A percentile compares a stretch with the other conserved stretches of the same genome.
phyloP scores from a whole-genome alignment of 2,888 invertebrate species.

The Drosophila birchii region DNA sequence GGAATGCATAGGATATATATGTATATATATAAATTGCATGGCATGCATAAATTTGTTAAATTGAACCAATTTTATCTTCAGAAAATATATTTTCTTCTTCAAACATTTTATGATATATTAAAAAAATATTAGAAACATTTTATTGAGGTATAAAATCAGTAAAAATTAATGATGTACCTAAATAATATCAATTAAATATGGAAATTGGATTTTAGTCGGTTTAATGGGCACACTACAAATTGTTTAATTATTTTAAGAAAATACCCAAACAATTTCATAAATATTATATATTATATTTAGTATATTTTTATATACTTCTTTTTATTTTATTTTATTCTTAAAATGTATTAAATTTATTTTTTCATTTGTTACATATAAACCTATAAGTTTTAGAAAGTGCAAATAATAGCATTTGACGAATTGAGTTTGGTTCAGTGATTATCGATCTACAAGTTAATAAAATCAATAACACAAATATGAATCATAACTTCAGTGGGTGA shows the following conservation, averaged over 20 bases:
- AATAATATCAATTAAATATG: neutral
- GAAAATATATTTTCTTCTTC: no score
- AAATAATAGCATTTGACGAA: slow-evolving; percentile 10
- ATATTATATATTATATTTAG: neutral
- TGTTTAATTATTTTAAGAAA: neutral
- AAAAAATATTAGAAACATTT: no score
- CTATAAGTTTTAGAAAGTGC: slow-evolving; percentile 11
- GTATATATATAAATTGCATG: no score
- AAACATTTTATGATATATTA: no score
- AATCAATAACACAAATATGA: neutral
- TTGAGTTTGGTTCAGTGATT: slow-evolving; percentile 6
- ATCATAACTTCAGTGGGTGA: slow-evolving; percentile 3
- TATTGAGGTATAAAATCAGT: neutral
- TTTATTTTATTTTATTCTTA: neutral
- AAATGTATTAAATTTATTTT: neutral
- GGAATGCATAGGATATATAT: no score
- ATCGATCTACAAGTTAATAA: neutral
- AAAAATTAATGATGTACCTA: neutral
- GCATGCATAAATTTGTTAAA: neutral
- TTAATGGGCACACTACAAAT: no score
- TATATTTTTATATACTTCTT: no score
- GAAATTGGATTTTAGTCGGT: no score
- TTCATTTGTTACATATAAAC: neutral
- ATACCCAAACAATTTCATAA: neutral
- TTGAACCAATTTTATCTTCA: neutral